Evolutionary conservation across 2,113 vertebrate species (phyloP).

Genomic region (Vidua macroura): DNA sequence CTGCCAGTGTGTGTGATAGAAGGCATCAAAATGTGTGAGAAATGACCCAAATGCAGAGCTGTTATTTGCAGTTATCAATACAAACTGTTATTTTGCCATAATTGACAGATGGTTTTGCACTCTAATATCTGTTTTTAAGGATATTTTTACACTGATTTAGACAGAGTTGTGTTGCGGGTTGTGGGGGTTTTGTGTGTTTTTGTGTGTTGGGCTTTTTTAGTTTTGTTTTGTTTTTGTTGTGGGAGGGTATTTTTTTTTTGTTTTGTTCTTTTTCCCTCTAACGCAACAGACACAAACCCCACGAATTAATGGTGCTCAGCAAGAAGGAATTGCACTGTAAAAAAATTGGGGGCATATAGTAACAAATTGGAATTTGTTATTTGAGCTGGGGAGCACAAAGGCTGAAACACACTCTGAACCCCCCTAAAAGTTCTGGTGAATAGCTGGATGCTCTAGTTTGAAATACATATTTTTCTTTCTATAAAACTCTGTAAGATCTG

Average conservation of each 20-base stretch:
- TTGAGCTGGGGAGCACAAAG: background rate
- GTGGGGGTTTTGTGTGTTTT: background rate
- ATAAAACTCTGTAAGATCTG: background rate
- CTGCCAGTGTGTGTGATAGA: slow-evolving; percentile 61
- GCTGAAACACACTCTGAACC: background rate
- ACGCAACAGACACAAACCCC: background rate
- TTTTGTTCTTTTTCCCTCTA: background rate
- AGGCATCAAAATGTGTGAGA: slow-evolving; percentile 67
- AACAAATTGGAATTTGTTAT: background rate
- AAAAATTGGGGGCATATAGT: background rate
- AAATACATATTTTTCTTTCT: background rate
- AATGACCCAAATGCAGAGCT: slow-evolving; percentile 67
- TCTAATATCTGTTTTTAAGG: slow-evolving; percentile 68
- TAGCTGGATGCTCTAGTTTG: background rate
- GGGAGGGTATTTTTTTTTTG: background rate
- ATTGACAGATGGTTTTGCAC: slow-evolving; percentile 68
- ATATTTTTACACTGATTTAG: slow-evolving; percentile 66
- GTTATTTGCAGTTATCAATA: slow-evolving; percentile 67
- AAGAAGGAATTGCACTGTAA: background rate
- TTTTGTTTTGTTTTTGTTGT: background rate
- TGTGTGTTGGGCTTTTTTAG: background rate
- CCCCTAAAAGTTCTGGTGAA: background rate
- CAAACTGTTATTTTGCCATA: slow-evolving; percentile 69
- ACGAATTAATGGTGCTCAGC: background rate
- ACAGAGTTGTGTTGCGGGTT: background rate